phyloP scores from a whole-genome alignment of 2,888 invertebrate species.

The Pristionchus entomophagus region DNA sequence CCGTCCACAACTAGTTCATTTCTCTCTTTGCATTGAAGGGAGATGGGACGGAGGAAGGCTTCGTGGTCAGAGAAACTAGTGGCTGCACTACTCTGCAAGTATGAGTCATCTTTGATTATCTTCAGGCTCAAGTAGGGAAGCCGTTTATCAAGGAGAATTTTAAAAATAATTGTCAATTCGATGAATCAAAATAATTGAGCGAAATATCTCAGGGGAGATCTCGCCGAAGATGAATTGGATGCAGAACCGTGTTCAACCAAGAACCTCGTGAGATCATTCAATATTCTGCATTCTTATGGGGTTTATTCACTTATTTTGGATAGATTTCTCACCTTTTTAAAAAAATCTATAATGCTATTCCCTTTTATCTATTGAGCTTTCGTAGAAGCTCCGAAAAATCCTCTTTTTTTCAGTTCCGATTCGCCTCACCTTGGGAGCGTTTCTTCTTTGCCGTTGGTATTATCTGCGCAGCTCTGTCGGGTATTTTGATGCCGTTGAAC shows the following conservation, averaged over 20 bases:
- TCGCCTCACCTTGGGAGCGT: constrained; percentile 11
- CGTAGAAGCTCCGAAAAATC: no score
- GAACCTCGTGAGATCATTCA: constrained; percentile 23
- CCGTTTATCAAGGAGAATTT: no score
- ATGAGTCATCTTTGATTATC: background rate
- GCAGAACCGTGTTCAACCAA: constrained; percentile 2
- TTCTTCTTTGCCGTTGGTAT: background rate
- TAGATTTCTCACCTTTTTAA: no score
- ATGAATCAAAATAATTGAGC: background rate
- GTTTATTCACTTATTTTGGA: no score
- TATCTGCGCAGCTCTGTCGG: background rate
- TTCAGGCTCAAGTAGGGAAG: no score
- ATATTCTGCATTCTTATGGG: no score
- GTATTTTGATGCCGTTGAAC: constrained; percentile 25
- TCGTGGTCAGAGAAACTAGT: constrained; percentile 16
- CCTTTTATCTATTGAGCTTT: no score
- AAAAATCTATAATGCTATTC: no score
- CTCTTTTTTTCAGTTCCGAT: constrained; percentile 23
- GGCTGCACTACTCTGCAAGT: constrained; percentile 11
- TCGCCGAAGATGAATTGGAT: background rate
- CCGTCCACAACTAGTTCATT: background rate
- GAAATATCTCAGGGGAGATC: background rate
- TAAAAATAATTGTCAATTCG: background rate
- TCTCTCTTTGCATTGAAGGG: background rate
- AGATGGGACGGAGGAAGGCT: background rate